Base-by-base conservation (phyloP, 2,888 invertebrate genomes). In the Aleiodes leptofemur region DNA sequence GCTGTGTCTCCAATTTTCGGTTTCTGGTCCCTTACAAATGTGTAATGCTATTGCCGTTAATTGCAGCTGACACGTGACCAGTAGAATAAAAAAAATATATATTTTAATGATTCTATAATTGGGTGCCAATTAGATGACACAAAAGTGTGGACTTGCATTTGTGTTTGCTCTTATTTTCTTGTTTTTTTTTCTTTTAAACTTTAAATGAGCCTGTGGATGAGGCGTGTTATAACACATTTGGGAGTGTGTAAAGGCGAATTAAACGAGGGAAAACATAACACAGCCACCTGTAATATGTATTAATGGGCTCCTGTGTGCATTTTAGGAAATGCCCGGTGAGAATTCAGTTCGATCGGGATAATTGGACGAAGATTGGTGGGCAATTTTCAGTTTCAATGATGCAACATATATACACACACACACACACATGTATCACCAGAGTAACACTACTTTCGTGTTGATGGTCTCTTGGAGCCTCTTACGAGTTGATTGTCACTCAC, bases 271-370 rank as follows among this genome's bases (percentile, higher is more conserved):
- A 75, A 76, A 77, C 70, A 64, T 69, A 75, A 71, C 66, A 38
- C 48, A 61, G 73, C 74, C 61, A 70, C 80, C 77, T 79, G 82
- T 82, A 81, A 81, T 81, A 80, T 79, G 81, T 78, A 81, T 82
- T 80, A 81, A 80, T 80, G 80, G 80, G 71, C 76, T 74, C 74
- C 69, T 74, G 69, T 50, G 64, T 64, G 73, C 70, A 23, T 64
- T 64, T 64, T 48, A 16, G 64, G 29, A 23, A 64, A 43, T 64
- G 11, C 43, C 14, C 16, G 43, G 11, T 48, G 74, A 73, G 72
- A 72, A 78, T 74, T 77, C 38, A 55, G 74, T 59, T 73, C 78
- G 77, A 82, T 80, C 77, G 78, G 74, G 76, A 80, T 82, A 82
- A 82, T 82, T 81, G 81, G 70, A 74, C 73, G 78, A 43, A 43